phyloP scores from a whole-genome alignment of 1,140 invertebrate genomes.

The Globodera ellingtonae region DNA sequence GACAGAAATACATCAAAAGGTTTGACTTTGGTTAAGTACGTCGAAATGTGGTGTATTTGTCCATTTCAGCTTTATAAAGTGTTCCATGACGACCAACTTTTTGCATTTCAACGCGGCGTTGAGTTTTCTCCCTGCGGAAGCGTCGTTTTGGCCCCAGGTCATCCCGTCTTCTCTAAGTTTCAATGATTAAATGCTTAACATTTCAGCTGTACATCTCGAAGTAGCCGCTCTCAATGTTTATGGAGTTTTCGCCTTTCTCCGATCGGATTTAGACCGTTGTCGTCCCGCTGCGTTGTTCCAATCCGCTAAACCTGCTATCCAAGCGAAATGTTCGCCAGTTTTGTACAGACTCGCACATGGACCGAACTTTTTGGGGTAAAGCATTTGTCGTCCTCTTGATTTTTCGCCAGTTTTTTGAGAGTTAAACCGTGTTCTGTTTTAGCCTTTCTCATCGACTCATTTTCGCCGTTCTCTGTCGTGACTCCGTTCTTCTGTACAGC shows the following conservation, averaged over 20 bases:
- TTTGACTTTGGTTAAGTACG: background rate
- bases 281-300: constrained; percentile 42
- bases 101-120: constrained; percentile 38
- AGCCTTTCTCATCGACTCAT: constrained; percentile 48
- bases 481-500: constrained; percentile 53
- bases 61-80: constrained; percentile 51
- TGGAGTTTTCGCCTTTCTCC: constrained; percentile 49
- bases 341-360: constrained; percentile 39
- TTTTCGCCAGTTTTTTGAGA: background rate
- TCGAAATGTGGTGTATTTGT: background rate
- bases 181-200: background rate
- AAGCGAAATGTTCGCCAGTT: constrained; percentile 45
- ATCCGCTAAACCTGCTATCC: constrained; percentile 42
- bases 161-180: background rate
- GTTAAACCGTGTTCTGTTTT: constrained; percentile 3
- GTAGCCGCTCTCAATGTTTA: constrained; percentile 44
- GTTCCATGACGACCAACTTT: constrained; percentile 51
- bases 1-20: constrained; percentile 24
- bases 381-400: background rate
- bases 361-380: constrained; percentile 41
- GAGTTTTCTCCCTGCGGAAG: constrained; percentile 55
- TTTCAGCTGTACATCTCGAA: constrained; percentile 52
- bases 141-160: constrained; percentile 52
- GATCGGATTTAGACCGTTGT: constrained; percentile 46
- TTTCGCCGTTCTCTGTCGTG: constrained; percentile 50